Evolutionary conservation across 2,113 vertebrate genomes (phyloP), one percentile per base, ranked within the genome.

Genomic region (Entelurus aequoreus): DNA sequence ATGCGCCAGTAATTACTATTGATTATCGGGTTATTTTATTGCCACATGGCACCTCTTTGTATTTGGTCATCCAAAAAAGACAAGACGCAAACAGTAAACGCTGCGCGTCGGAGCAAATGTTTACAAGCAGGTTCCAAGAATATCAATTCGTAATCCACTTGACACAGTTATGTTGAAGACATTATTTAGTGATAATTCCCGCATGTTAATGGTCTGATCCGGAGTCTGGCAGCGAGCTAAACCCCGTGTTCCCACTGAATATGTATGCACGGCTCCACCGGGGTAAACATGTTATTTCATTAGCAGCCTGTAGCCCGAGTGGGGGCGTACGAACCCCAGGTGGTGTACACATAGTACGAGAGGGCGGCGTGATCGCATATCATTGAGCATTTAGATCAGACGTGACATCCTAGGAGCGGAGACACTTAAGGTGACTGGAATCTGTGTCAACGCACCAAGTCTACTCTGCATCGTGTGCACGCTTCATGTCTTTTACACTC

Each of bases 271-370:
- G 63, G 60, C 69, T 69, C 50, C 77, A 71, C 78, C 36, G 63
- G 78, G 82, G 84, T 82, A 86, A 89, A 88, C 85, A 88, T 77
- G 83, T 87, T 87, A 86, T 88, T 86, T 84, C 86, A 86, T 88
- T 72, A 85, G 80, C 68, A 69, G 66, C 63, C 48, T 60, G 76
- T 81, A 73, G 75, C 78, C 81, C 80, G 76, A 76, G 68, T 78
- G 62, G 84, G 72, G 53, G 37, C 72, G 82, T 66, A 72, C 79
- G 75, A 84, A 80, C 75, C 68, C 69, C 79, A 74, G 78, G 75
- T 74, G 74, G 75, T 77, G 77, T 57, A 81, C 75, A 78, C 69
- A 70, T 78, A 84, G 75, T 77, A 79, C 65, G 49, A 69, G 75
- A 69, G 70, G 60, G 63, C 48, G 6, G 38, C 48, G 54, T 53